Evolutionary conservation across 2,113 vertebrate species (phyloP).

Genomic region (Elanoides forficatus): DNA sequence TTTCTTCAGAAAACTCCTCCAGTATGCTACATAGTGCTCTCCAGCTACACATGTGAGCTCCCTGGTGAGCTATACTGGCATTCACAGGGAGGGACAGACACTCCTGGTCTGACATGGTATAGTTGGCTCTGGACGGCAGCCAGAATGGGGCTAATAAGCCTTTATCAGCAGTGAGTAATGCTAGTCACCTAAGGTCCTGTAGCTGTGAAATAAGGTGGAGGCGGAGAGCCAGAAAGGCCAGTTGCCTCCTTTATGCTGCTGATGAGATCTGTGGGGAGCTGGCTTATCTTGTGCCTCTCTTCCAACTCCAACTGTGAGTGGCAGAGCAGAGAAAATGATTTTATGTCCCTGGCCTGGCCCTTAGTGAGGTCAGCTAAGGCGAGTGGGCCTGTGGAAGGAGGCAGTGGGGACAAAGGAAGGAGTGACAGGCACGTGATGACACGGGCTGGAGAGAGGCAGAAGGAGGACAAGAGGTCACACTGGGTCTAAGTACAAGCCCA

Average conservation of each 20-base stretch:
- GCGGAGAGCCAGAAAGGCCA: background rate
- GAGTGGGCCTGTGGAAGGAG: background rate
- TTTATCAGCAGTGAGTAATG: background rate
- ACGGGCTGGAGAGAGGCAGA: fast-evolving
- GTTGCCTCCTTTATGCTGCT: background rate
- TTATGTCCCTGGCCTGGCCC: background rate
- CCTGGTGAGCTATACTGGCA: background rate
- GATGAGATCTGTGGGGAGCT: background rate
- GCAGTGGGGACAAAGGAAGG: background rate
- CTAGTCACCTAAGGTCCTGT: background rate
- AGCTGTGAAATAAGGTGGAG: background rate
- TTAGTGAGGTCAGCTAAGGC: background rate
- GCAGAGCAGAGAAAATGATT: background rate
- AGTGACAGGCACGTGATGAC: background rate
- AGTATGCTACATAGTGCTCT: background rate
- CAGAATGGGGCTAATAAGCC: background rate
- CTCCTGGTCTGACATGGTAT: background rate
- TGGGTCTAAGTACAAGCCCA: fast-evolving
- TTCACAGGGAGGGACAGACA: background rate
- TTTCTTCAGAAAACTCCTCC: background rate
- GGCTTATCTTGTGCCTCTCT: background rate
- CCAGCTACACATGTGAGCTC: background rate
- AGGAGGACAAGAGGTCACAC: background rate
- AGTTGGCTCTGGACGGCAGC: background rate
- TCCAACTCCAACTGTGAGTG: background rate